Evolutionary conservation across 1,140 invertebrate genomes (phyloP).

Genomic region (Spodoptera frugiperda): DNA sequence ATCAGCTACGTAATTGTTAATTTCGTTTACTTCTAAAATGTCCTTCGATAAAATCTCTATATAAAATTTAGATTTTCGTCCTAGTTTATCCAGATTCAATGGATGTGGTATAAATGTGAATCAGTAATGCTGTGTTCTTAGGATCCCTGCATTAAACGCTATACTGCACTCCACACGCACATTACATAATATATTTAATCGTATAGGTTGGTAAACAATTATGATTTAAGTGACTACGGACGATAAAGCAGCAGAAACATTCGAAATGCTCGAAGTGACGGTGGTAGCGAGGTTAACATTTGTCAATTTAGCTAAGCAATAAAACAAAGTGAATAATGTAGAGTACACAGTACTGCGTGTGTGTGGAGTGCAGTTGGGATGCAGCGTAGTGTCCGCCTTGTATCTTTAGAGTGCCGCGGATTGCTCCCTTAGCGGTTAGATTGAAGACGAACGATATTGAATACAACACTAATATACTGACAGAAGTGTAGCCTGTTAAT

Average conservation of each 20-base stretch:
- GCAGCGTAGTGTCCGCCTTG: constrained; percentile 78
- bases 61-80: constrained; percentile 71
- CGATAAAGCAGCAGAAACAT: constrained; percentile 11
- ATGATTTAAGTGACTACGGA: constrained; percentile 10
- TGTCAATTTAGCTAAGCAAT: constrained; percentile 39
- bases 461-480: constrained; percentile 63
- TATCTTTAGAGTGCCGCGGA: constrained; percentile 77
- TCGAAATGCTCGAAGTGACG: constrained; percentile 14
- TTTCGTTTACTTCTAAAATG: constrained; percentile 55
- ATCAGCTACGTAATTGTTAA: constrained; percentile 62
- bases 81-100: constrained; percentile 73
- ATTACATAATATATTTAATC: constrained; percentile 35
- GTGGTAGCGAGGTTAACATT: constrained; percentile 11
- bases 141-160: constrained; percentile 66
- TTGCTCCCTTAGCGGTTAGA: constrained; percentile 80
- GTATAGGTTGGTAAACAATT: constrained; percentile 12
- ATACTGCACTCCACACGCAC: constrained; percentile 64
- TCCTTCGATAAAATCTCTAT: constrained; percentile 57
- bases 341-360: constrained; percentile 8
- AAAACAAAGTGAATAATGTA: constrained; percentile 4
- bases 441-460: constrained; percentile 70
- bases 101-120: constrained; percentile 81
- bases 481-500: background rate
- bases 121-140: constrained; percentile 77
- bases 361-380: constrained; percentile 68